Evolutionary conservation across 2,797 vertebrate species (phyloP).

Genomic region (Crocidura indochinensis): DNA sequence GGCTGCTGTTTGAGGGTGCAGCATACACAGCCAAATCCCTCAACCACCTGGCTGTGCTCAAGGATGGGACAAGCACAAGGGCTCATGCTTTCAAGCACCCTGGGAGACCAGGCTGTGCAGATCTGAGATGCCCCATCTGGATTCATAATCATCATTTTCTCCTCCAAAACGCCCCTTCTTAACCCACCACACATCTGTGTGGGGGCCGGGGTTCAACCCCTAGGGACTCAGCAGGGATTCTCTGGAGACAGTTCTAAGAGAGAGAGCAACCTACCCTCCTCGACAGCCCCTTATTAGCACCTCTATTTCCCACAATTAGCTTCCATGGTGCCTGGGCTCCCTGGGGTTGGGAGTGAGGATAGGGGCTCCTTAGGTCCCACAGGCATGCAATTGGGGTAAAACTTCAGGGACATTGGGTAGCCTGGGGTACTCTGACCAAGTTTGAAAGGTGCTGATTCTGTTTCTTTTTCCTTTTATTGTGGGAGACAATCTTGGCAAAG

Average conservation of each 20-base stretch:
- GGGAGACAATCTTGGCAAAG: too few relatives aligned
- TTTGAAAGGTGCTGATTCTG: neutral
- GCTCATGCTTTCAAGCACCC: neutral
- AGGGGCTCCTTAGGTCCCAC: constrained; percentile 9
- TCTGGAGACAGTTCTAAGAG: constrained; percentile 70
- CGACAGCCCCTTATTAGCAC: constrained; percentile 78
- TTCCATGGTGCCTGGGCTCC: constrained; percentile 41
- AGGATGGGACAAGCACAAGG: neutral
- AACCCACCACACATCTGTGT: constrained; percentile 78
- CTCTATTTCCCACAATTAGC: constrained; percentile 61
- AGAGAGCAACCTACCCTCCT: constrained; percentile 68
- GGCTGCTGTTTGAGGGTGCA: neutral
- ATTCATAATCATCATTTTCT: constrained; percentile 11
- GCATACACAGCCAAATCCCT: neutral
- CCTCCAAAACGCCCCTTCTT: neutral
- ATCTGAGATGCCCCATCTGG: neutral
- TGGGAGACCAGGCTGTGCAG: constrained; percentile 27
- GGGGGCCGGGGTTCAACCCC: constrained; percentile 67
- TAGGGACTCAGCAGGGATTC: constrained; percentile 67
- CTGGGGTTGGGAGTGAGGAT: constrained; percentile 36
- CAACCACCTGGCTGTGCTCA: neutral
- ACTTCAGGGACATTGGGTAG: neutral
- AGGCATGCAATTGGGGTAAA: constrained; percentile 51
- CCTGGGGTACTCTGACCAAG: constrained; percentile 20
- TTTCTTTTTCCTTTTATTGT: too few relatives aligned